Evolutionary conservation across 2,797 vertebrate species (phyloP), one percentile per base, ranked within the genome.

Genomic region (Carapus acus): DNA sequence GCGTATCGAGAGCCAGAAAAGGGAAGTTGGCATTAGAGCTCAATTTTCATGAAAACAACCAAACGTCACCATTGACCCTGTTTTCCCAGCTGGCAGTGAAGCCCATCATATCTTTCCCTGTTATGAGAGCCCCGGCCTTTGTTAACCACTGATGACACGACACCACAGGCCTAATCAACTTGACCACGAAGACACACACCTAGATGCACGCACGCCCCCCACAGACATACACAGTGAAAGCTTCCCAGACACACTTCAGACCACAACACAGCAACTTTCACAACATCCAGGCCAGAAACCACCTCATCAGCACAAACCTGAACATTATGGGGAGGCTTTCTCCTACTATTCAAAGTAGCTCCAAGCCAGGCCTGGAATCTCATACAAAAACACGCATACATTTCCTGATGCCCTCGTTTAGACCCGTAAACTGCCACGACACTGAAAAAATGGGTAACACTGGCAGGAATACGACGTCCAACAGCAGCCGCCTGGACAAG

Each of bases 371-470:
- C 39, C 9, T 56, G 69, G 56, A 74, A 81, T 51, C 21, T 27
- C 52, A 78, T 65, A 56, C 50, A 29, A 3, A 49, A 16, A 48
- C n/a, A n/a, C n/a, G n/a, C n/a, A n/a, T n/a, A n/a, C n/a, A n/a
- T n/a, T n/a, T 31, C 54, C 50, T 49, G 58, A 19, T 57, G 61
- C 51, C 17, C 27, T 62, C 38, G 49, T 55, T 48, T 37, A 69
- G 55, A 77, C 41, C 17, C 27, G 16, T 41, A 24, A 22, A 49
- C 9, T 42, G 20, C 8, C 11, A 58, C 21, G 17, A 16, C 18
- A 36, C 9, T 43, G 1, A 34, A 13, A 5, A 52, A 11, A 33
- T 2, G 5, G 21, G 8, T 15, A 22, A n/a, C 16, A 41, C 15
- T 47, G 7, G 34, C n/a, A 49, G 8, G 24, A 2, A 16, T 6